Evolutionary conservation across 2,888 invertebrate genomes (phyloP), one percentile per base, ranked within the genome.

Genomic region (Venusia cambrica): DNA sequence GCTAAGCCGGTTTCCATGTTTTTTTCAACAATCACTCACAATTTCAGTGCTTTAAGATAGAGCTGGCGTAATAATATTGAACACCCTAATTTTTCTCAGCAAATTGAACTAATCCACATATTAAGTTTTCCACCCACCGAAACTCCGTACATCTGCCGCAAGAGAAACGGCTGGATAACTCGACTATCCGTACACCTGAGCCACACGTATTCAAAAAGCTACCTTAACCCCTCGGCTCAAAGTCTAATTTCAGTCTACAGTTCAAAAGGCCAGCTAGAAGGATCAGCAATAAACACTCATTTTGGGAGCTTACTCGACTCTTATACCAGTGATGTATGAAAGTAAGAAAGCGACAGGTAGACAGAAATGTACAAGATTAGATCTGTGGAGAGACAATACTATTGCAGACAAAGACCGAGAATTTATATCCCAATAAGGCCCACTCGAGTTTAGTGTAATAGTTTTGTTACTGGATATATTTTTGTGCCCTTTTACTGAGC

Each of bases 261-360:
- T 46, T 48, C 48, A 54, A 50, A 54, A 68, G 68, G 77, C 73
- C 68, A 63, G 59, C 63, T 67, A 51, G 59, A 65, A 73, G 76
- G 75, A 73, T 63, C 69, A 69, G 73, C 73, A 67, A 83, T 85
- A 85, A 84, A 84, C 81, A 81, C 81, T 81, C 74, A 74, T 85
- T 81, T 74, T 64, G 66, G 62, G 58, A 63, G 75, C 75, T 81
- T 70, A 73, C 67, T 61, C 62, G 57, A 70, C 68, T 75, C 72
- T 73, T 67, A 62, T 59, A 57, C 44, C 55, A 52, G 67, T 80
- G 80, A 83, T 74, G 64, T 76, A 80, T 75, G 62, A 57, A 66
- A 65, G 73, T 60, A 54, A 51, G 61, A 75, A 65, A 56, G 71
- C 63, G 78, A 77, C 59, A 60, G 62, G 61, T 63, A 68, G 65